Conservation (phyloP, 2,888 invertebrate species). For the Sphaerophoria rueppellii region DNA sequence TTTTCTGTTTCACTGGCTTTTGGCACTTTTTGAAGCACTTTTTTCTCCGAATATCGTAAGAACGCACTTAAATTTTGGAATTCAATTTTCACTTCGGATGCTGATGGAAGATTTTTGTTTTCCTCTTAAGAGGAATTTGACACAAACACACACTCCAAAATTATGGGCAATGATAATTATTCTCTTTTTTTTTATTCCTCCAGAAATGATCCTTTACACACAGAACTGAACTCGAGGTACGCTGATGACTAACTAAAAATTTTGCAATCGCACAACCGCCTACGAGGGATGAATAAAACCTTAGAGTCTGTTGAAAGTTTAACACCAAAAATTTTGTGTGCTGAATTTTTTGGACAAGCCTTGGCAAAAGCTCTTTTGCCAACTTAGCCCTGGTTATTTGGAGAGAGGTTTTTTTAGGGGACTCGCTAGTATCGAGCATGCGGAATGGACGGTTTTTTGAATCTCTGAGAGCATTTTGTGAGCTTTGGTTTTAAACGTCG, state of each 20-base stretch:
- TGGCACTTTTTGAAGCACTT: conserved; percentile 38
- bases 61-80: conserved; percentile 31
- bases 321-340: conserved; percentile 26
- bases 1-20: conserved; percentile 36
- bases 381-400: conserved; percentile 21
- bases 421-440: conserved; percentile 44
- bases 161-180: neutral
- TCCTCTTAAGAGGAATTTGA: neutral
- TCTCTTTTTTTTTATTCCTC: neutral
- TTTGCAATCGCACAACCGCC: conserved; percentile 50
- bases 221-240: conserved; percentile 71
- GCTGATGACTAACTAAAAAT: conserved; percentile 70
- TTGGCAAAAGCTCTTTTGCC: conserved; percentile 20
- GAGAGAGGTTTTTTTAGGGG: neutral
- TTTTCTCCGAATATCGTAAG: conserved; percentile 28
- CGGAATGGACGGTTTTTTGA: neutral
- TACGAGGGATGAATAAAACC: conserved; percentile 59
- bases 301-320: conserved; percentile 54
- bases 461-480: conserved; percentile 30
- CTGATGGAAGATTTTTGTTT: too few species aligned
- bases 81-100: too few species aligned
- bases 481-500: neutral
- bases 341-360: conserved; percentile 44
- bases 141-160: neutral
- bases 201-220: conserved; percentile 25